Base-by-base conservation (phyloP, 2,797 vertebrate genomes). In the Hoplostethus mediterraneus region DNA sequence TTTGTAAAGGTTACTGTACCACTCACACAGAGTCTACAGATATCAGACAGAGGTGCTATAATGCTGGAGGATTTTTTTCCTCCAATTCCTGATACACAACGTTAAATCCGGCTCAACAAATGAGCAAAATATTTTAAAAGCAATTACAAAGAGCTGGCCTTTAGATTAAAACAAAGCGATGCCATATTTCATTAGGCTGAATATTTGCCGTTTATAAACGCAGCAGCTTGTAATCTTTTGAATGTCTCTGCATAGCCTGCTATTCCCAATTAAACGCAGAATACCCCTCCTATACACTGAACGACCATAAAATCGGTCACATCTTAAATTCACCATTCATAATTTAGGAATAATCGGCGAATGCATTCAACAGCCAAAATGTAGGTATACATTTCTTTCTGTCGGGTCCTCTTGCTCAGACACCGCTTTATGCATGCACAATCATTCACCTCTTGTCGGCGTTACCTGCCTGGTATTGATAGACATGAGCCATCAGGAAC, bases 391-490 rank as follows among this genome's bases (percentile, higher is more conserved):
- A 62, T 1, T 17, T 64, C 45, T 12, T 65, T 54, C 61, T 3
- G 64, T 66, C 77, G 36, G 36, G 52, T 11, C 31, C 70, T 0
- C 12, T 28, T 40, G 51, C 60, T 57, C 57, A 36, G 17, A 44
- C 64, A 1, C 55, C 60, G 62, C 71, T 54, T 66, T 61, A 83
- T 77, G 83, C 89, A 92, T 86, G 82, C 86, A 85, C 79, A 75
- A 84, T 80, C 79, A 89, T 87, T 77, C 83, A 81, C 79, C 84
- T 86, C 79, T 55, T 79, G 79, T 84, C 87, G 82, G 84, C 74
- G 86, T 89, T 93, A 94, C 93, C 92, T 94, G 90, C 75, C 86
- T 83, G 87, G 52, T 84, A 63, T 67, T 82, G 82, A 75, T 57
- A 65, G 81, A 84, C 85, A 67, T 71, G 75, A 69, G 78, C 79